Evolutionary conservation across 2,113 vertebrate species (phyloP).

Genomic region (Sterrhoptilus dennistouni): DNA sequence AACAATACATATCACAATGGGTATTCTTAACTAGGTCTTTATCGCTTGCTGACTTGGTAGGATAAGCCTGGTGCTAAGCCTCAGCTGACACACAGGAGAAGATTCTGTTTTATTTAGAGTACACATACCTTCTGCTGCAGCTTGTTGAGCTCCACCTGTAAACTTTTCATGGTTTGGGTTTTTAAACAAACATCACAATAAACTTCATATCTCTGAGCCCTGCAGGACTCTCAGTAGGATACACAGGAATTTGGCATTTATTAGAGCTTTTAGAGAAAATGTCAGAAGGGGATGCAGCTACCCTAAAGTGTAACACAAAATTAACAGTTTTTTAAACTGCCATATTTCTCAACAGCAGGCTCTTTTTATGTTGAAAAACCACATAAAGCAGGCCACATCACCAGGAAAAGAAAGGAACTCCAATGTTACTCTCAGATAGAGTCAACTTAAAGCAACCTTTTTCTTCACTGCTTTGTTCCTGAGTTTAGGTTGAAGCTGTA

Average conservation of each 20-base stretch:
- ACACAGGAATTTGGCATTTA: slow-evolving; percentile 30
- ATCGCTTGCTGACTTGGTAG: not conserved
- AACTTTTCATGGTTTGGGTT: not conserved
- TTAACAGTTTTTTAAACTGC: slow-evolving; percentile 37
- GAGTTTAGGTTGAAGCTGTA: not conserved
- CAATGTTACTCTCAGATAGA: not conserved
- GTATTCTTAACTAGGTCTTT: not conserved
- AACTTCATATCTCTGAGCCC: not conserved
- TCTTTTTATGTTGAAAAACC: not conserved
- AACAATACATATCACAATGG: not conserved
- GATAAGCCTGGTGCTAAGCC: not conserved
- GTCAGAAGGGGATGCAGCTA: slow-evolving; percentile 2
- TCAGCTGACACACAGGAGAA: not conserved
- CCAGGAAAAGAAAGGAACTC: not conserved
- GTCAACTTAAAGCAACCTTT: not conserved
- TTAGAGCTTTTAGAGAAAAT: slow-evolving; percentile 35
- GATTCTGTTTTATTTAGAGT: not conserved
- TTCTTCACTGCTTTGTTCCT: not conserved
- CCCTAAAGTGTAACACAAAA: slow-evolving; percentile 24
- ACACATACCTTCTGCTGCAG: not conserved
- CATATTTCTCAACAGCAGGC: not conserved
- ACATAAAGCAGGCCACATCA: not conserved
- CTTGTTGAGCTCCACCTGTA: not conserved
- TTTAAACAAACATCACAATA: slow-evolving; percentile 30
- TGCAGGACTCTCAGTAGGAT: slow-evolving; percentile 1